A percentile compares a stretch with the other conserved stretches of the same genome.
These are phyloP conservation scores for Coptodon rendalli DNA, from an alignment of 2,113 vertebrate genomes.

Conservation along the genomic window DNA sequence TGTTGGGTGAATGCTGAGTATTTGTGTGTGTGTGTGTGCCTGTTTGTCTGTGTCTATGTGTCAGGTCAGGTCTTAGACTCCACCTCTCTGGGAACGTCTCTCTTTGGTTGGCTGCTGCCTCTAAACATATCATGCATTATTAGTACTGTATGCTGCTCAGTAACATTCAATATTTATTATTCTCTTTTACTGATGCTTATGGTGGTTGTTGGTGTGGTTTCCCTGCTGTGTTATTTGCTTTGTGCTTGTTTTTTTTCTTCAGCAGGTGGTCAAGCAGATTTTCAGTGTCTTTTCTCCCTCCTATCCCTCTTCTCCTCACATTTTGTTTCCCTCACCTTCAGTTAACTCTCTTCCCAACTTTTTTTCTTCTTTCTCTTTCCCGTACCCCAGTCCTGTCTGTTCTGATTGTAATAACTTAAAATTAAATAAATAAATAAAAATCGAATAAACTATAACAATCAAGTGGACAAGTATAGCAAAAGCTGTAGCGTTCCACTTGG, in stretches of 20 bases:
- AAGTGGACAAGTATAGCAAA: background rate
- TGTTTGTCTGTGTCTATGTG: background rate
- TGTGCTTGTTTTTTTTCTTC: background rate
- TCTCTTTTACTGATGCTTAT: background rate
- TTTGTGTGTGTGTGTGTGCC: background rate
- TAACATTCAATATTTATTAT: background rate
- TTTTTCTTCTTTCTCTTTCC: background rate
- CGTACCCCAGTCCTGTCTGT: background rate
- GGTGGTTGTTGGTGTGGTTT: background rate
- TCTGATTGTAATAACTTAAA: background rate
- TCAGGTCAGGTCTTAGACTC: background rate
- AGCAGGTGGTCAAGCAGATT: background rate
- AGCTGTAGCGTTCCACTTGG: background rate
- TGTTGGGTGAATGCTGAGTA: background rate
- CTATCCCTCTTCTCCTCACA: background rate
- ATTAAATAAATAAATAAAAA: background rate
- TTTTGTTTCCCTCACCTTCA: background rate
- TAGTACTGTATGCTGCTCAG: background rate
- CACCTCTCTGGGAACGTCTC: background rate
- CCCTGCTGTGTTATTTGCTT: background rate
- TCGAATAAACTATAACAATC: background rate
- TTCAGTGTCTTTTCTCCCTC: background rate
- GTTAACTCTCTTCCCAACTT: background rate
- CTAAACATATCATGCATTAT: background rate
- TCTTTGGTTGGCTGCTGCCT: background rate